Conservation (phyloP, 2,797 vertebrate species). For the Hybognathus amarus region DNA sequence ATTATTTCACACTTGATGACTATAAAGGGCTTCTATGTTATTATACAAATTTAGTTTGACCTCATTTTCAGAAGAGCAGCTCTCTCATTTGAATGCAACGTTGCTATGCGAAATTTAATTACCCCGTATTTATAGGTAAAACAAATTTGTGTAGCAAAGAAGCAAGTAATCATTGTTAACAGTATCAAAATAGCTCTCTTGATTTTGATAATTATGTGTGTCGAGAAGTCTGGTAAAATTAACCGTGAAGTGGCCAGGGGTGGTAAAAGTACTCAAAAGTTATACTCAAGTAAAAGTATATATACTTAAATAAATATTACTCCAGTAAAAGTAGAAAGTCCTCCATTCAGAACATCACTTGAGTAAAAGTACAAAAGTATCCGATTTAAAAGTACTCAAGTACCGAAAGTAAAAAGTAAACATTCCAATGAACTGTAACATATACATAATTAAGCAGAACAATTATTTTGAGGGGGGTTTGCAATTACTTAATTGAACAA, state of each 20-base stretch:
- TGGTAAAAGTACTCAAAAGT: too few relatives aligned
- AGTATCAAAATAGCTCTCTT: slow-evolving; percentile 43
- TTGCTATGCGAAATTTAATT: slow-evolving; percentile 27
- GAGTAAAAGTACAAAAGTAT: too few relatives aligned
- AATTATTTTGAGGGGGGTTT: too few relatives aligned
- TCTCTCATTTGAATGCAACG: slow-evolving; percentile 20
- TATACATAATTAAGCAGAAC: too few relatives aligned
- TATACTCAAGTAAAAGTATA: too few relatives aligned
- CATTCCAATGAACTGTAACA: too few relatives aligned
- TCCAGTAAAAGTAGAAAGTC: too few relatives aligned
- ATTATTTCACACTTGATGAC: slow-evolving; percentile 6
- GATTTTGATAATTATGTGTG: slow-evolving; percentile 49
- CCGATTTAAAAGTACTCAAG: too few relatives aligned
- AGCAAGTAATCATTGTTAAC: slow-evolving; percentile 54
- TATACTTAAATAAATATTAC: too few relatives aligned
- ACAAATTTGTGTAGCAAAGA: slow-evolving; percentile 36
- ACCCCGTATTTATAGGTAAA: slow-evolving; percentile 53
- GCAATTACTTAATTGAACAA: too few relatives aligned
- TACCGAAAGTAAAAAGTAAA: too few relatives aligned
- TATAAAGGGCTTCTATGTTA: not conserved
- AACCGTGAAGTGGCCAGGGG: slow-evolving; percentile 18
- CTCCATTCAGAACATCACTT: too few relatives aligned
- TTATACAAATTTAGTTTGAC: slow-evolving; percentile 19
- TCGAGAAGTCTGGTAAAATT: slow-evolving; percentile 39
- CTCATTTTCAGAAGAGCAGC: slow-evolving; percentile 28